Evolutionary conservation across 2,113 vertebrate genomes (phyloP).

Genomic region (Acanthisitta chloris): DNA sequence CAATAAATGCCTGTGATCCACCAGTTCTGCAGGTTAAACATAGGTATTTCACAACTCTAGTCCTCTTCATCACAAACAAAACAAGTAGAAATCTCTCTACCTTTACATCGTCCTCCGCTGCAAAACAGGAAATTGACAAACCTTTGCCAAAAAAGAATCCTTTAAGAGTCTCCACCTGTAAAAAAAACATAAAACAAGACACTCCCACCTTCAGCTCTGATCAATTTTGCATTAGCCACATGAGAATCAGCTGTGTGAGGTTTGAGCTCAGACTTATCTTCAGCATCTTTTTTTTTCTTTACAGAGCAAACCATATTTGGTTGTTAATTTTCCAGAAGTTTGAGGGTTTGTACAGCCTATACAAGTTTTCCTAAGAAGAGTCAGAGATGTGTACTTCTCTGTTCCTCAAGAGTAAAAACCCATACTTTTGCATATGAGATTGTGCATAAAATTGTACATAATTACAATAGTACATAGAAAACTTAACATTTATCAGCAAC

Average conservation of each 20-base stretch:
- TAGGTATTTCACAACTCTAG: rapidly evolving
- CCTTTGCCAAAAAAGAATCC: not conserved
- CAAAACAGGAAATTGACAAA: not conserved
- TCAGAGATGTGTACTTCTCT: not conserved
- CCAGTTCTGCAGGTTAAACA: not conserved
- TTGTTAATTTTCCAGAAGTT: not conserved
- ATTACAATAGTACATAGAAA: not conserved
- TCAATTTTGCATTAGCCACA: not conserved
- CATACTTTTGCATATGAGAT: not conserved
- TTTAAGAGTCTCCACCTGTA: not conserved
- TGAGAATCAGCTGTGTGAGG: not conserved
- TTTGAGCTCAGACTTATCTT: not conserved
- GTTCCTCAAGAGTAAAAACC: not conserved
- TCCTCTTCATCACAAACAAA: not conserved
- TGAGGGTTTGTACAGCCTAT: not conserved
- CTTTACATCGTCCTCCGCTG: not conserved
- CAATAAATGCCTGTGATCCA: not conserved
- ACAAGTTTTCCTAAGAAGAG: not conserved
- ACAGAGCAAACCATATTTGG: not conserved
- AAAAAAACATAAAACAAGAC: not conserved
- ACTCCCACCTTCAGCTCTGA: not conserved
- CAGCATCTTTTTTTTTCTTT: not conserved
- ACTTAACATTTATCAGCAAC: not conserved
- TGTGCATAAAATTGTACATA: not conserved
- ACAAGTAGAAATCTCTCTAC: not conserved